A percentile compares a stretch with the other conserved stretches of the same genome.
Conservation (phyloP, 2,888 invertebrate species). For the Gymnoscelis rufifasciata region DNA sequence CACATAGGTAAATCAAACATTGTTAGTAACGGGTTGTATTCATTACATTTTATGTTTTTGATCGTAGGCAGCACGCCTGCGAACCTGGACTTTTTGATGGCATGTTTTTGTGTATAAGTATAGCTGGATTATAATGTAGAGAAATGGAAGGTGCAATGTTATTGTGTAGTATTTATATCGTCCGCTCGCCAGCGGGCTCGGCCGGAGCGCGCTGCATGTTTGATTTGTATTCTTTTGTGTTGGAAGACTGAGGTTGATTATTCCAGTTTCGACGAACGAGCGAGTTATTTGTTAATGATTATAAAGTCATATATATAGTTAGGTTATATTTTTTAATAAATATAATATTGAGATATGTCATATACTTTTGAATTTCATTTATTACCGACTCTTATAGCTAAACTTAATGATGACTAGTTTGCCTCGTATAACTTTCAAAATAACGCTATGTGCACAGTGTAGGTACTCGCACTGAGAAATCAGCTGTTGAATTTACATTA, state of each 20-base stretch:
- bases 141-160: constrained; percentile 75
- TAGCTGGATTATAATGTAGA: constrained; percentile 56
- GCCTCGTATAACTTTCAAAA: constrained; percentile 1
- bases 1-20: constrained; percentile 37
- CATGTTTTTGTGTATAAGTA: constrained; percentile 61
- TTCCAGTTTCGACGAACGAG: constrained; percentile 76
- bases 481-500: no score
- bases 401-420: constrained; percentile 37
- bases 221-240: constrained; percentile 68
- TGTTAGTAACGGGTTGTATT: constrained; percentile 47
- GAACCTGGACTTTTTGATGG: constrained; percentile 51
- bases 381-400: constrained; percentile 1
- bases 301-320: constrained; percentile 79
- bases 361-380: constrained; percentile 55
- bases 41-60: constrained; percentile 36
- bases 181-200: constrained; percentile 17
- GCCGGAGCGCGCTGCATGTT: constrained; percentile 53
- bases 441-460: background rate
- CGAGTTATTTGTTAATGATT: constrained; percentile 79
- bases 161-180: constrained; percentile 56
- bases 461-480: no score
- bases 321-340: constrained; percentile 80
- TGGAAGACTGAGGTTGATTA: constrained; percentile 78
- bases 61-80: constrained; percentile 34
- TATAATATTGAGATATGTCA: constrained; percentile 79